A percentile compares a stretch with the other conserved stretches of the same genome.
Conservation (phyloP, 2,888 invertebrate genomes). For the Aethes cnicana region DNA sequence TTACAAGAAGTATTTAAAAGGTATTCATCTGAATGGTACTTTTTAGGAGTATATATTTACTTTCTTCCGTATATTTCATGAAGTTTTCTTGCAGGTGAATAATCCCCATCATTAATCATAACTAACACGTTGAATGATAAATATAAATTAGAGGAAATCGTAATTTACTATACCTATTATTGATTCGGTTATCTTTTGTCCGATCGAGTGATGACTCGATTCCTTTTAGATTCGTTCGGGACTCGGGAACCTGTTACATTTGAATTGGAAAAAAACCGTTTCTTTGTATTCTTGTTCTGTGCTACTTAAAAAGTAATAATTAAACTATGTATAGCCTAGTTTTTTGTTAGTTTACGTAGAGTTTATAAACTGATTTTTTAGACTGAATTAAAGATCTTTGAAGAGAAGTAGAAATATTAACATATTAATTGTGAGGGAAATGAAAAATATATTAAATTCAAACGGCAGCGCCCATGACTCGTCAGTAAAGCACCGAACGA, state of each 20-base stretch:
- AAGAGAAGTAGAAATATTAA: slow-evolving; percentile 66
- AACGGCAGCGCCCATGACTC: slow-evolving; percentile 78
- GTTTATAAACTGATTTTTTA: too few species aligned
- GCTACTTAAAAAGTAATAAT: too few species aligned
- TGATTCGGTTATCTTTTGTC: slow-evolving; percentile 76
- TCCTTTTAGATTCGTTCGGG: slow-evolving; percentile 59
- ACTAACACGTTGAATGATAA: slow-evolving; percentile 71
- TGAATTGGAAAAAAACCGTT: slow-evolving; percentile 38
- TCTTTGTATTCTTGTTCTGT: slow-evolving; percentile 20
- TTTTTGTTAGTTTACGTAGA: too few species aligned
- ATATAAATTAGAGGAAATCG: slow-evolving; percentile 68
- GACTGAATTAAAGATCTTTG: background rate
- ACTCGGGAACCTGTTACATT: slow-evolving; percentile 52
- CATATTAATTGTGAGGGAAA: slow-evolving; percentile 79
- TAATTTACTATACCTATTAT: slow-evolving; percentile 80
- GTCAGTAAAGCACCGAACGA: slow-evolving; percentile 80
- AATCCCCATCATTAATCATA: slow-evolving; percentile 68
- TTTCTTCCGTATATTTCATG: too few species aligned
- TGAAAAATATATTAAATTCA: slow-evolving; percentile 82
- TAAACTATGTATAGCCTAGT: too few species aligned
- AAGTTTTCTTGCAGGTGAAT: too few species aligned
- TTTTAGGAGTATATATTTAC: too few species aligned
- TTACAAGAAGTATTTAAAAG: too few species aligned
- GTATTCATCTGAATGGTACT: too few species aligned
- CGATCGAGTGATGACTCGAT: slow-evolving; percentile 69